Conservation (phyloP, 2,888 invertebrate genomes). For the Stenurella melanura region DNA sequence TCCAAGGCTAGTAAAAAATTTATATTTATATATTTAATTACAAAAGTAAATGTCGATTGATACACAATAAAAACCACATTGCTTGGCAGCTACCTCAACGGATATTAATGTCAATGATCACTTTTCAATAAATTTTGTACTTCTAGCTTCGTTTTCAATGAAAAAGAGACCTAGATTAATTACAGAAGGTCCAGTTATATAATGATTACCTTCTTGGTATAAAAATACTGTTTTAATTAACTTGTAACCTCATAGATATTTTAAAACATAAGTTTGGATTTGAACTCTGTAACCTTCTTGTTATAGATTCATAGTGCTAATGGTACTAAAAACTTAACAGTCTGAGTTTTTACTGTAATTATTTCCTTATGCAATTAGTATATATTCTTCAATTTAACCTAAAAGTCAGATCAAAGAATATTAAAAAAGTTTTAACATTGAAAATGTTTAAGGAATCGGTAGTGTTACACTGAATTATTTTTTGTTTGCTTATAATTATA, state of each 20-base stretch:
- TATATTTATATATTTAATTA: constrained; percentile 28
- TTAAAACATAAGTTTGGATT: neutral
- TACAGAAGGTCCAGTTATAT: constrained; percentile 14
- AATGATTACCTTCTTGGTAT: neutral
- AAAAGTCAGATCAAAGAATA: no score
- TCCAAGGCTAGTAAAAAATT: constrained; percentile 23
- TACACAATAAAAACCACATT: constrained; percentile 25
- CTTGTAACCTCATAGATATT: neutral
- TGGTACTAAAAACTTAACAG: no score
- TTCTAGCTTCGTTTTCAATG: constrained; percentile 7
- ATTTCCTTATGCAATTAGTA: no score
- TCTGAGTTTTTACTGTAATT: no score
- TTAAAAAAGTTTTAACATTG: no score
- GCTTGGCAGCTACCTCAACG: constrained; percentile 30
- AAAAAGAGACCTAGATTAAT: neutral
- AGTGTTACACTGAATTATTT: no score
- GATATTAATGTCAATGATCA: constrained; percentile 44
- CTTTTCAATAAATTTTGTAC: constrained; percentile 30
- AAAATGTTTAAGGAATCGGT: no score
- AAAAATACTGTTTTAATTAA: neutral
- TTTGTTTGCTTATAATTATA: no score
- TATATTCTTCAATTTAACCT: no score
- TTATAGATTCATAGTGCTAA: no score
- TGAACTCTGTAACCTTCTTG: no score
- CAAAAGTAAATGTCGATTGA: constrained; percentile 24